These are phyloP conservation scores for Pao palembangensis DNA, from an alignment of 2,113 vertebrate species.

Conservation along the genomic window DNA sequence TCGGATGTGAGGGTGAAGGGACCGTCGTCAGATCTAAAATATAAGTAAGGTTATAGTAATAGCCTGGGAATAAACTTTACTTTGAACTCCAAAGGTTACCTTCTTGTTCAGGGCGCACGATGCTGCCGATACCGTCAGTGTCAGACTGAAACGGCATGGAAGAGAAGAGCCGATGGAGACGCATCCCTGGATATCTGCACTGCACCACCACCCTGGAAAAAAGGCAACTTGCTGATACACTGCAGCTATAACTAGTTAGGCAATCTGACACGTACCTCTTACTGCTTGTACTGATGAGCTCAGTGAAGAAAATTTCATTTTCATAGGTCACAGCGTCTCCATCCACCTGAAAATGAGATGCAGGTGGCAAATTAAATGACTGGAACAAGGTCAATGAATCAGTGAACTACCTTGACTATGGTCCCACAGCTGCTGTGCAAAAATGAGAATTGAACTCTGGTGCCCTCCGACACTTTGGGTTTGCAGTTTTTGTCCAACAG, in stretches of 20 bases:
- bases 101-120: background rate
- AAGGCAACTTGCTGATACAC: background rate
- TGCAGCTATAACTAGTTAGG: no score
- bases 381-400: no score
- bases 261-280: no score
- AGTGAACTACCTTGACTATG: slow-evolving; percentile 48
- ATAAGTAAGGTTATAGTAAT: no score
- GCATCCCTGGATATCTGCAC: slow-evolving; percentile 49
- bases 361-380: background rate
- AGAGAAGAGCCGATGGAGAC: slow-evolving; percentile 51
- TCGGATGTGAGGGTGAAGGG: no score
- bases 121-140: slow-evolving; percentile 22
- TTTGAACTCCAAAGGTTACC: no score
- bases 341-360: slow-evolving; percentile 39
- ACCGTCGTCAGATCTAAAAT: no score
- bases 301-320: slow-evolving; percentile 63
- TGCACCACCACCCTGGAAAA: slow-evolving; percentile 51
- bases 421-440: slow-evolving; percentile 66
- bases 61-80: no score
- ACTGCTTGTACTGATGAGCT: background rate
- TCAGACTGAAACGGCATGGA: slow-evolving; percentile 55
- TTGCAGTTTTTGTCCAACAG: slow-evolving; percentile 56
- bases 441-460: slow-evolving; percentile 65
- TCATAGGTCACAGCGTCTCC: slow-evolving; percentile 55
- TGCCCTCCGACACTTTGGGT: slow-evolving; percentile 46